Evolutionary conservation across 2,113 vertebrate species (phyloP), one percentile per base, ranked within the genome.

Genomic region (Daboia siamensis): DNA sequence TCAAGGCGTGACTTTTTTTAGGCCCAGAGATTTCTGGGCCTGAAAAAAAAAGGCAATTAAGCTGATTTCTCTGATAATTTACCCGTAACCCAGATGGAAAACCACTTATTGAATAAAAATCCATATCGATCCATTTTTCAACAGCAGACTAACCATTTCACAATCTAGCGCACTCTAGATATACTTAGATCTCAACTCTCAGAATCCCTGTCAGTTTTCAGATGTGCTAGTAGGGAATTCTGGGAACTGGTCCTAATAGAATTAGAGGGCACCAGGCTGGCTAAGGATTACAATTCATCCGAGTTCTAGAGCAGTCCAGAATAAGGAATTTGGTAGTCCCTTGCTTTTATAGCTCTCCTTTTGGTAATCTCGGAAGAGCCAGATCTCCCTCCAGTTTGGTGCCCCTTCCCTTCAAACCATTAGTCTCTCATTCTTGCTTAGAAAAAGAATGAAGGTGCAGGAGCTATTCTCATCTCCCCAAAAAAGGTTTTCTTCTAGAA

Each of bases 401-500:
- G 33, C 33, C 33, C 33, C 17, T 80, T 80, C 17, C n/a, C 54
- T 44, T 54, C 54, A 55, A 51, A 33, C 1, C 57, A 87, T 61
- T 59, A 24, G 2, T 39, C 61, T 64, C 20, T 57, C 21, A 24
- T n/a, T 24, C 11, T 15, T 51, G 23, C 33, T 80, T 80, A 17
- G 33, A 17, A 80, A 80, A 80, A 80, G 33, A 80, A 80, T 21
- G 33, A 80, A 80, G 17, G 33, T 9, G 7, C 7, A 29, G 39
- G 56, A 48, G 4, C 24, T 44, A 86, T 29, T n/a, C 51, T 51
- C 48, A 8, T 26, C 0, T 33, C 0, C 0, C 0, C 33, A 0
- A 11, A 54, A 44, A 44, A 24, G 86, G 33, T 44, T 46, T 80
- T 44, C 33, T 80, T 48, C 24, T 26, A 44, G 52, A 52, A 5